Evolutionary conservation across 1,140 invertebrate species (phyloP).

Genomic region (Micrasema longulum): DNA sequence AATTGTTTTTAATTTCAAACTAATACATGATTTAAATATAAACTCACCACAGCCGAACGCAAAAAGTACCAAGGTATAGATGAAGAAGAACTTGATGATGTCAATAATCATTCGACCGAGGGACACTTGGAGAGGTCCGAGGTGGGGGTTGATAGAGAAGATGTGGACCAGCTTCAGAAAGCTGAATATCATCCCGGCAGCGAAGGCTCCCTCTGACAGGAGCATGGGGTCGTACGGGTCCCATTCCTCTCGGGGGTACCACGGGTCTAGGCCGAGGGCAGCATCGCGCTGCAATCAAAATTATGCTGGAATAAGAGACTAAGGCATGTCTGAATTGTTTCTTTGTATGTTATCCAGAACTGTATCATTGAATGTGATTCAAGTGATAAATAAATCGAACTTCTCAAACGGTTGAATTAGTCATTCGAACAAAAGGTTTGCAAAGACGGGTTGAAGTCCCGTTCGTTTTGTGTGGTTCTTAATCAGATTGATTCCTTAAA

Average conservation of each 20-base stretch:
- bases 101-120: conserved; percentile 93
- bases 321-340: no score
- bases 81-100: conserved; percentile 94
- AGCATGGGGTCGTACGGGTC: conserved; percentile 94
- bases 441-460: no score
- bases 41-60: conserved; percentile 89
- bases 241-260: conserved; percentile 89
- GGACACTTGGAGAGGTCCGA: conserved; percentile 89
- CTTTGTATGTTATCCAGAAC: no score
- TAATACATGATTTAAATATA: no score
- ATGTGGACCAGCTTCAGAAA: conserved; percentile 95
- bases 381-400: no score
- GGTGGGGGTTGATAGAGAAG: conserved; percentile 94
- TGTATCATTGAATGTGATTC: no score
- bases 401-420: no score
- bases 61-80: conserved; percentile 89
- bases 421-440: no score
- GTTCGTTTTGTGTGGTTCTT: no score
- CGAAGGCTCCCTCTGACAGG: conserved; percentile 93
- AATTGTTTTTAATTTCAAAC: no score
- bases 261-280: conserved; percentile 78
- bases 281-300: conserved; percentile 75
- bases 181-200: conserved; percentile 95
- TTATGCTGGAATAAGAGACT: no score
- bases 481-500: no score